phyloP scores from a whole-genome alignment of 2,888 invertebrate genomes.

The Ypsolopha scabrella region DNA sequence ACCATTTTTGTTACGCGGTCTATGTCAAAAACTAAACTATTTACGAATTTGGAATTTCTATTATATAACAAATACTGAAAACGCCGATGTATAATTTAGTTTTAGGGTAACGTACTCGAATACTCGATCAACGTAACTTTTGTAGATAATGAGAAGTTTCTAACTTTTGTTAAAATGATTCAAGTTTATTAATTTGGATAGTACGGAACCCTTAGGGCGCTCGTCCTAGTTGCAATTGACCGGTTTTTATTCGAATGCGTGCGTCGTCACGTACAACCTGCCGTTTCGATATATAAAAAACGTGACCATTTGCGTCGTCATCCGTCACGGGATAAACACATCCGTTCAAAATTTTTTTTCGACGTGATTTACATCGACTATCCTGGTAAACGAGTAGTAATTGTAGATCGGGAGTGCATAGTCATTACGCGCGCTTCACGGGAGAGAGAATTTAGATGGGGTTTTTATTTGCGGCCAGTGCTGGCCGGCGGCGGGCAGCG shows the following conservation, averaged over 20 bases:
- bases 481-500: neutral
- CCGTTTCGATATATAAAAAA: slow-evolving; percentile 48
- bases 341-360: slow-evolving; percentile 16
- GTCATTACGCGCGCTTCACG: slow-evolving; percentile 28
- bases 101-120: no score
- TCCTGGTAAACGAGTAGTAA: slow-evolving; percentile 16
- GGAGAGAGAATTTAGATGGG: slow-evolving; percentile 31
- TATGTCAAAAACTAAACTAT: no score
- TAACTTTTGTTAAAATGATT: no score
- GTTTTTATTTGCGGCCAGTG: slow-evolving; percentile 33
- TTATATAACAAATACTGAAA: no score
- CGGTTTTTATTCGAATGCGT: slow-evolving; percentile 35
- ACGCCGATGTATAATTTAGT: no score
- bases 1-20: no score
- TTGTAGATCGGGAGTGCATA: slow-evolving; percentile 23
- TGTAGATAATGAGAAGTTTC: no score
- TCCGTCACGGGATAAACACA: slow-evolving; percentile 20
- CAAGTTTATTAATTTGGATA: no score
- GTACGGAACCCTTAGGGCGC: no score
- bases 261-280: slow-evolving; percentile 39
- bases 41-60: no score
- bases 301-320: slow-evolving; percentile 48
- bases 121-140: no score
- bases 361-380: slow-evolving; percentile 21
- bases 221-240: no score